Evolutionary conservation across 2,888 invertebrate genomes (phyloP), one percentile per base, ranked within the genome.

Genomic region (Opisthograptis luteolata): DNA sequence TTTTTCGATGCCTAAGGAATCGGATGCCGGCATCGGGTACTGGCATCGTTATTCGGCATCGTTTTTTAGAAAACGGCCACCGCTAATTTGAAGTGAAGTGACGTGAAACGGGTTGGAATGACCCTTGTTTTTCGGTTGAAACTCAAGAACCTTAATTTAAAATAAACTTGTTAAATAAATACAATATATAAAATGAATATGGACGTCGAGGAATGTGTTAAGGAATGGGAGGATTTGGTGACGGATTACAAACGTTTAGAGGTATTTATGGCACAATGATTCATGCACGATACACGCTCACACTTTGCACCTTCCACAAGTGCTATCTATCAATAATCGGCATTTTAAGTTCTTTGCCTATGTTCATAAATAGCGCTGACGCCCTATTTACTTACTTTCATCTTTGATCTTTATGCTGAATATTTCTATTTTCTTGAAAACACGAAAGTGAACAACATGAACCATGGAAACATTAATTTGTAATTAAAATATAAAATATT

Each of bases 171-270:
- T 12, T 14, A 19, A 32, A 41, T 3, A 44, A 60, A 32, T 47
- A 30, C 36, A 12, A 13, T 72, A 60, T 39, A 34, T 24, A 42
- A 34, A 36, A 43, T 54, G 56, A 59, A 41, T 55, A 93, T 93
- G 93, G 93, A 94, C 70, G 83, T 92, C 56, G 92, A 93, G 61
- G 93, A 94, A 66, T 92, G 93, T 78, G 55, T 93, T 35, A 93
- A 94, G 74, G 96, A 97, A 75, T 96, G 96, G 95, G 93, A 95
- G 60, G 97, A 97, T 76, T 90, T 97, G 60, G 84, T 92, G 46
- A 91, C 92, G 31, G 97, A 97, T 78, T 97, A 94, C 80, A 95
- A 94, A 80, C 93, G 94, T 55, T 92, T 97, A 55, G 96, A 97
- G 94, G 97, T 97, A 92, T n/a, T n/a, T n/a, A n/a, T 81, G 57